phyloP scores from a whole-genome alignment of 1,140 invertebrate species.

The Diachasma alloeum region DNA sequence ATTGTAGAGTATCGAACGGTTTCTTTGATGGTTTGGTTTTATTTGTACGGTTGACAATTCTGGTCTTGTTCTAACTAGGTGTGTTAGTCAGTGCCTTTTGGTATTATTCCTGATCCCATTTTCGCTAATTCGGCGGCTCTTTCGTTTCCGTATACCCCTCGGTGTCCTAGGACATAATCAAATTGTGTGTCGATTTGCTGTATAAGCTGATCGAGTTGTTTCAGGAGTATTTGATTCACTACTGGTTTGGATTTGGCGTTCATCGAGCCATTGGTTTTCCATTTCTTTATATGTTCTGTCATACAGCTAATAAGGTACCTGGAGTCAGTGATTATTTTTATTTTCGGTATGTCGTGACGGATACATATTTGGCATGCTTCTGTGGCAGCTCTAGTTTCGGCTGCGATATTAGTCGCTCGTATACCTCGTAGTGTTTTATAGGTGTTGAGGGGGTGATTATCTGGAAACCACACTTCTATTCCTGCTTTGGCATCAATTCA shows the following conservation, averaged over 20 bases:
- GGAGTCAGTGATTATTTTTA: background rate
- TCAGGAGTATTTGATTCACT: background rate
- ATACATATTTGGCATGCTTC: no score
- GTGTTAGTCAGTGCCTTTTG: background rate
- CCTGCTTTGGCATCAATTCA: background rate
- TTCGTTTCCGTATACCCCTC: no score
- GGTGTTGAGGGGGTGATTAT: background rate
- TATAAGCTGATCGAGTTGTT: background rate
- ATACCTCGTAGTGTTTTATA: background rate
- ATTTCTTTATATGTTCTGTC: background rate
- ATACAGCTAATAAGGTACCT: background rate
- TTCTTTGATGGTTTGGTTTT: background rate
- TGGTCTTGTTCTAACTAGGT: background rate
- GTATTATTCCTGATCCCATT: background rate
- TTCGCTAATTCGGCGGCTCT: background rate
- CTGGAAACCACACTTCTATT: background rate
- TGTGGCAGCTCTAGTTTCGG: background rate
- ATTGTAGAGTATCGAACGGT: background rate
- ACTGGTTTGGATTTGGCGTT: background rate
- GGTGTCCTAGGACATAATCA: no score
- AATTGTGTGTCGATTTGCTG: background rate
- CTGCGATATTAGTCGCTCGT: background rate
- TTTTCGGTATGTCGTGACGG: background rate
- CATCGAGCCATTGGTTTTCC: background rate
- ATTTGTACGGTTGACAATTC: background rate